Base-by-base conservation (phyloP, 2,888 invertebrate genomes). In the Athrips mouffetella region DNA sequence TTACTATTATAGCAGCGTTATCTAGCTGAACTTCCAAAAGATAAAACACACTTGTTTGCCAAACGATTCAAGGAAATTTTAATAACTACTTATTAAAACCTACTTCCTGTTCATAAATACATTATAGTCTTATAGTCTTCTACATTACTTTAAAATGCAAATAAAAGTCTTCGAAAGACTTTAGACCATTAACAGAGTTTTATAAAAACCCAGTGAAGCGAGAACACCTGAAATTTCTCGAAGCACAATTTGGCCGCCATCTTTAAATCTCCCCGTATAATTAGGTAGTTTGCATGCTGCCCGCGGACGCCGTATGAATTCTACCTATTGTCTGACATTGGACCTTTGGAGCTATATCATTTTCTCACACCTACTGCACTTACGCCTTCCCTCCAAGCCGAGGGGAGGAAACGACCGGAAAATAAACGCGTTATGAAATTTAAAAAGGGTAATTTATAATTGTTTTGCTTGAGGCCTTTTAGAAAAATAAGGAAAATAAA, bases 311-410 rank as follows among this genome's bases (percentile, higher is more conserved):
- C 78, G 84, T 86, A 86, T 87, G 87, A 88, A 88, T 88, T 86
- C 76, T 84, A 83, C 85, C 87, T 86, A 88, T 80, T 82, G 84
- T 84, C 87, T 86, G 88, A 86, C 87, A 83, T 85, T 78, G 84
- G 88, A 87, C 88, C 87, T 84, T 70, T 57, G 77, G 53, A 79
- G 84, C 84, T 87, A 87, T 85, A 88, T 87, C 86, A 87, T 85
- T 86, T 73, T 53, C 62, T 81, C 70, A 72, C 84, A 85, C 85
- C 85, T 81, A 79, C 71, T 67, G 66, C 70, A 66, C 74, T 71
- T 67, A 65, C 57, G 58, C 63, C 63, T 59, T 59, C 59, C 57
- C 50, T 48, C 23, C n/a, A n/a, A n/a, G 25, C 29, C 30, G 25
- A 59, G 64, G 71, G 68, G 62, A 54, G 55, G 61, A 63, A 59